Conservation (phyloP, 2,113 vertebrate genomes). For the Macrotis lagotis region DNA sequence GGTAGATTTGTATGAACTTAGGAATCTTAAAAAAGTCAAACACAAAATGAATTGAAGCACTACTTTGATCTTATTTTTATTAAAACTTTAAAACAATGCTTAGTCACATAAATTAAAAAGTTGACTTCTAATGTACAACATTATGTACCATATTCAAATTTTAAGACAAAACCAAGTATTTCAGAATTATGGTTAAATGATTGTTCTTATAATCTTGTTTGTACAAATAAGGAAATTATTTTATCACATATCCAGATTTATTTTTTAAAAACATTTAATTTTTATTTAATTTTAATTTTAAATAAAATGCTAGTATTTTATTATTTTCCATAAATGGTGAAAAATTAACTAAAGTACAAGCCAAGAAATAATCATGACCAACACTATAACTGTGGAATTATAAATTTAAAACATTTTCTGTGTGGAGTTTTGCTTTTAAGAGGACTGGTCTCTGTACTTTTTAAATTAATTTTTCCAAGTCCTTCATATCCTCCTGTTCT, state of each 20-base stretch:
- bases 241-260: constrained; percentile 81
- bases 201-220: constrained; percentile 56
- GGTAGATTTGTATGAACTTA: constrained; percentile 47
- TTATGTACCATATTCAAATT: constrained; percentile 19
- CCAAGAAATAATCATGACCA: too few relatives aligned
- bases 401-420: too few relatives aligned
- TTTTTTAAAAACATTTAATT: constrained; percentile 25
- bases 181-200: constrained; percentile 34
- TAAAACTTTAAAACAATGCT: constrained; percentile 48
- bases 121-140: constrained; percentile 45
- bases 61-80: constrained; percentile 51
- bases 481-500: too few relatives aligned
- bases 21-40: constrained; percentile 61
- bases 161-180: constrained; percentile 58
- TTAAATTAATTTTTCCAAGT: too few relatives aligned
- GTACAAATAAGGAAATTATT: constrained; percentile 76
- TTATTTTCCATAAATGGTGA: too few relatives aligned
- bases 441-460: too few relatives aligned
- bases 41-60: constrained; percentile 37
- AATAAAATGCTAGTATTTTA: too few relatives aligned
- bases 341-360: too few relatives aligned
- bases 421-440: too few relatives aligned
- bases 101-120: constrained; percentile 44
- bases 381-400: too few relatives aligned
- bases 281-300: too few relatives aligned